Evolutionary conservation across 30 jellyfish, hydroid and myxozoan genomes (phyloP), one percentile per base, ranked within the genome.

Genomic region (Aurelia aurita): DNA sequence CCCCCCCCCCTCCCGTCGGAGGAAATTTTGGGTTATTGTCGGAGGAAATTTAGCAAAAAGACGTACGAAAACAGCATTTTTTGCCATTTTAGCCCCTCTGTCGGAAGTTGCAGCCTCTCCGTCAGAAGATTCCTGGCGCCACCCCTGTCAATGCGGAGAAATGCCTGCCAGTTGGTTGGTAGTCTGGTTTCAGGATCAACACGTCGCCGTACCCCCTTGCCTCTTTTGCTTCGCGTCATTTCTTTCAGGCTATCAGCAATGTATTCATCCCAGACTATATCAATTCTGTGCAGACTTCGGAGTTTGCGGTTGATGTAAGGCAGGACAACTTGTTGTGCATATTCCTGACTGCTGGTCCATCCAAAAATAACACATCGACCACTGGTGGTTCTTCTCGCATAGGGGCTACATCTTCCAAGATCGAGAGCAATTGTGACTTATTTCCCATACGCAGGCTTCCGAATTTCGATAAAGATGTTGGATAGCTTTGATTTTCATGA

Each of bases 111-210:
- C n/a, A n/a, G n/a, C n/a, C n/a, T n/a, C n/a, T n/a, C n/a, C n/a
- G n/a, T n/a, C n/a, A n/a, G n/a, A n/a, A n/a, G n/a, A n/a, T n/a
- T n/a, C n/a, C n/a, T n/a, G n/a, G n/a, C n/a, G n/a, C n/a, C n/a
- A n/a, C n/a, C n/a, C n/a, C n/a, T n/a, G n/a, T n/a, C n/a, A n/a
- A 28, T 35, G 32, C 94, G 89, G 47, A 84, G 81, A 58, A 84
- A 69, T n/a, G 84, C 72, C 46, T 84, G 94, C 94, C 94, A 84
- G 81, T 69, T 55, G 20, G 34, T 63, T 73, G 88, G 66, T 35
- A 44, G 45, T 25, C 27, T 26, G 29, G 47, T 26, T 22, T 58
- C 43, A 31, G 84, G 66, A 65, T 34, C 58, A 34, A 64, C 91
- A 11, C 61, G 85, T 69, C 94, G 62, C 34, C 94, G 68, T 35